Evolutionary conservation across 2,888 invertebrate genomes (phyloP).

Genomic region (Colostygia pectinataria): DNA sequence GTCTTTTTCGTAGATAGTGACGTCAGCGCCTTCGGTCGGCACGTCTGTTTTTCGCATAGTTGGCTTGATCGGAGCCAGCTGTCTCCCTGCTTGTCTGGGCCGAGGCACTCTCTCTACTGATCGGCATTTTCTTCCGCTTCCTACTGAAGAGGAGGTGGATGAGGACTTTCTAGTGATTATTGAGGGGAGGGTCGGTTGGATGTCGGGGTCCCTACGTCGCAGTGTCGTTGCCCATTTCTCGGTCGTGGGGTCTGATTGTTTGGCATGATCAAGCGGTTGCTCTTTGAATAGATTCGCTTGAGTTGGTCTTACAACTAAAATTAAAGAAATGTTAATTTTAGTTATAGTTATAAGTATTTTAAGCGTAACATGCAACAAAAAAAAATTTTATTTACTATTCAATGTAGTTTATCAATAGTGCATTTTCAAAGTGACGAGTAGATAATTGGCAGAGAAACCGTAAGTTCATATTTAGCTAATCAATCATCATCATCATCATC

Average conservation of each 20-base stretch:
- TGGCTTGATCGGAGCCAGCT: constrained; percentile 66
- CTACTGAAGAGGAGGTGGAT: constrained; percentile 74
- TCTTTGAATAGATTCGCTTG: constrained; percentile 54
- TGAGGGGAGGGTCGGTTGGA: constrained; percentile 85
- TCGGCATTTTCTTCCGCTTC: constrained; percentile 67
- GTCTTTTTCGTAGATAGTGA: constrained; percentile 64
- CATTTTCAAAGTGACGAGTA: background rate
- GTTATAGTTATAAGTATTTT: background rate
- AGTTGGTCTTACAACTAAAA: constrained; percentile 72
- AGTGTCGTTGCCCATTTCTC: constrained; percentile 88
- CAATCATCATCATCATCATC: no score
- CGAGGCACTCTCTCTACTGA: constrained; percentile 73
- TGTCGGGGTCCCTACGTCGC: constrained; percentile 85
- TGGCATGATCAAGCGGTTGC: constrained; percentile 55
- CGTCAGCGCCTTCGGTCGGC: constrained; percentile 62
- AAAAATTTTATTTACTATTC: no score
- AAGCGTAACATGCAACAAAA: no score
- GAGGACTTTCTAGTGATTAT: constrained; percentile 78
- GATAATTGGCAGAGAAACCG: no score
- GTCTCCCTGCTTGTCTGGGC: constrained; percentile 49
- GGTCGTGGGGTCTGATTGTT: constrained; percentile 72
- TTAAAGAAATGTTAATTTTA: constrained; percentile 27
- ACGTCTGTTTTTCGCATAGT: constrained; percentile 58
- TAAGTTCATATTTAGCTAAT: no score
- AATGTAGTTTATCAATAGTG: no score